Percentiles rank a stretch among this genome's conserved stretches.
phyloP scores from a whole-genome alignment of 2,888 invertebrate genomes.

The Erebia aethiops region DNA sequence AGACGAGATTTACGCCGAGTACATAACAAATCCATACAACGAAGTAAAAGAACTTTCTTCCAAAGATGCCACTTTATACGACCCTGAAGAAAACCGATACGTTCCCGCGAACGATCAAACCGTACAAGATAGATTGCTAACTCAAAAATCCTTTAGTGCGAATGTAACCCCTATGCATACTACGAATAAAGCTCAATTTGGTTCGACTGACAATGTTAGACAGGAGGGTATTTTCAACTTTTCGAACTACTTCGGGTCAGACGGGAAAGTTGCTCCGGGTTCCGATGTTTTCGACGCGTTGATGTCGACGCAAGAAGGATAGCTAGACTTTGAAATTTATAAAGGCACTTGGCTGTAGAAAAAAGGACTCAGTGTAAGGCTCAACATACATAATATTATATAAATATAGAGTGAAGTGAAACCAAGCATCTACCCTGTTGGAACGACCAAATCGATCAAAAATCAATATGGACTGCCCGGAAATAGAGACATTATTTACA shows the following conservation, averaged over 20 bases:
- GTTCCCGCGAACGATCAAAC: constrained; percentile 42
- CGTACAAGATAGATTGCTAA: constrained; percentile 41
- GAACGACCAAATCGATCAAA: no score
- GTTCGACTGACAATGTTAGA: constrained; percentile 71
- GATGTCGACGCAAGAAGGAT: constrained; percentile 71
- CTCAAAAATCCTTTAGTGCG: constrained; percentile 70
- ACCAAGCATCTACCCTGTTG: no score
- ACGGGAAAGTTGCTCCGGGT: constrained; percentile 80
- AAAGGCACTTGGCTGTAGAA: constrained; percentile 68
- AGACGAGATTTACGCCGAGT: constrained; percentile 79
- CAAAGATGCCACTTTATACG: constrained; percentile 61
- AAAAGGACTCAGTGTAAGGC: no score
- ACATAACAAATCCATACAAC: constrained; percentile 82
- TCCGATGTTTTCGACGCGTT: constrained; percentile 84
- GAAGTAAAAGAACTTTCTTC: constrained; percentile 57
- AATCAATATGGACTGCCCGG: no score
- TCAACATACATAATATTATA: neutral
- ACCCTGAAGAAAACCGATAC: constrained; percentile 53
- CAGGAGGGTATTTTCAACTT: constrained; percentile 82
- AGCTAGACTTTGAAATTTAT: constrained; percentile 58
- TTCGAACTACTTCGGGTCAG: constrained; percentile 85
- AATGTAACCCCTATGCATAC: constrained; percentile 73
- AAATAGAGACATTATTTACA: no score
- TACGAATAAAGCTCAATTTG: constrained; percentile 68
- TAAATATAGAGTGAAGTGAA: no score